Percentiles rank a stretch among this genome's conserved stretches.
Conservation (phyloP, 2,888 invertebrate genomes). For the Patella pellucida region DNA sequence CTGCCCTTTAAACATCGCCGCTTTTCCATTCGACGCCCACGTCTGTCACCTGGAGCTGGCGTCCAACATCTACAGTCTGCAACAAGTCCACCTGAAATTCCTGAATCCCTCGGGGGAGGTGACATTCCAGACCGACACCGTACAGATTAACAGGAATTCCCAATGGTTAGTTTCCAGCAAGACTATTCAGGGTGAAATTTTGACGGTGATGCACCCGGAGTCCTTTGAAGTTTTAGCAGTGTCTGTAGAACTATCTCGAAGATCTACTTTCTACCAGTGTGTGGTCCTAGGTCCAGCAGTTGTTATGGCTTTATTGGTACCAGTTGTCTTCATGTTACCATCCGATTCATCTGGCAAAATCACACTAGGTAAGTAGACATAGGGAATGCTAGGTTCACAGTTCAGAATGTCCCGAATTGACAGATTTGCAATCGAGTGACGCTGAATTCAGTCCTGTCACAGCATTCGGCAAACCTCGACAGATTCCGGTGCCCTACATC, state of each 20-base stretch:
- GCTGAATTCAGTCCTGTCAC: too few relatives aligned
- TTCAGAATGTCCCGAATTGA: too few relatives aligned
- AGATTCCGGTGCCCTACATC: too few relatives aligned
- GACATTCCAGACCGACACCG: neutral
- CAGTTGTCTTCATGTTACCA: constrained; percentile 29
- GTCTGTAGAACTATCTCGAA: constrained; percentile 17
- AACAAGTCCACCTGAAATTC: constrained; percentile 28
- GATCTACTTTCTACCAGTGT: constrained; percentile 29
- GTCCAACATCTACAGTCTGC: constrained; percentile 11
- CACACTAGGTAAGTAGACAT: neutral
- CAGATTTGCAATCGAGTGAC: too few relatives aligned
- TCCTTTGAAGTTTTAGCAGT: constrained; percentile 21
- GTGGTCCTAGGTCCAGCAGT: constrained; percentile 29
- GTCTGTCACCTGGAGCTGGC: constrained; percentile 21
- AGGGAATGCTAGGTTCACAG: too few relatives aligned
- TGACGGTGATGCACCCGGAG: constrained; percentile 20
- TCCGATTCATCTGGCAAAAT: constrained; percentile 18
- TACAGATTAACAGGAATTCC: neutral
- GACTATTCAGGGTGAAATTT: constrained; percentile 1
- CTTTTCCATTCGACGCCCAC: constrained; percentile 31
- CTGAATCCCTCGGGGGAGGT: neutral
- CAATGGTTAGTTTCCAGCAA: constrained; percentile 13
- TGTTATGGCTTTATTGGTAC: constrained; percentile 27
- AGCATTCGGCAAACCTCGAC: too few relatives aligned
- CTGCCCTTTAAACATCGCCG: constrained; percentile 26